Evolutionary conservation across 2,888 invertebrate species (phyloP).

Genomic region (Epirrhoe alternata): DNA sequence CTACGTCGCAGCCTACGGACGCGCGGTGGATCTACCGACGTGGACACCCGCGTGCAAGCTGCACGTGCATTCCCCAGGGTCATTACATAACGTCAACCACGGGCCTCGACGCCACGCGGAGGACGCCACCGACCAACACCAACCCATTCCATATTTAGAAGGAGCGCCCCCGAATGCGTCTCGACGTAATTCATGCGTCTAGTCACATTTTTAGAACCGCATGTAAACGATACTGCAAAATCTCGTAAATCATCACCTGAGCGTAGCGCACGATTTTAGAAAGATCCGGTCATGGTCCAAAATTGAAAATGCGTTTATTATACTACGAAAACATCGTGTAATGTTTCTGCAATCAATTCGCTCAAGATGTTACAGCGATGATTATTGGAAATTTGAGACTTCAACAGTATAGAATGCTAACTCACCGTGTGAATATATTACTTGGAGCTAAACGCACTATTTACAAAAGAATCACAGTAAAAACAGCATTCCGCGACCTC

Average conservation of each 20-base stretch:
- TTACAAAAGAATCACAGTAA: slow-evolving; percentile 75
- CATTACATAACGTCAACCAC: slow-evolving; percentile 77
- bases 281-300: slow-evolving; percentile 52
- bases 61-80: slow-evolving; percentile 75
- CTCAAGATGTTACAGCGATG: slow-evolving; percentile 31
- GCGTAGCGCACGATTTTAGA: slow-evolving; percentile 49
- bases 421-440: slow-evolving; percentile 67
- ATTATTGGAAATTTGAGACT: slow-evolving; percentile 10
- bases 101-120: slow-evolving; percentile 56
- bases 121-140: slow-evolving; percentile 64
- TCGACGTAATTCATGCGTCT: slow-evolving; percentile 71
- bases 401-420: slow-evolving; percentile 29
- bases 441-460: slow-evolving; percentile 65
- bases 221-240: slow-evolving; percentile 78
- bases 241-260: slow-evolving; percentile 47
- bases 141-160: slow-evolving; percentile 82
- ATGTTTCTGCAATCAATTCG: slow-evolving; percentile 48
- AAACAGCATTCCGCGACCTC: slow-evolving; percentile 81
- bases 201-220: slow-evolving; percentile 81
- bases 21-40: slow-evolving; percentile 69
- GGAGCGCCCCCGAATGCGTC: slow-evolving; percentile 76
- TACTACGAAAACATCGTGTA: slow-evolving; percentile 54
- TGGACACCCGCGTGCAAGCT: slow-evolving; percentile 78
- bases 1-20: slow-evolving; percentile 55
- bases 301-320: slow-evolving; percentile 70